These are phyloP conservation scores for Melieria picta DNA, from an alignment of 2,888 invertebrate genomes.

Conservation along the genomic window DNA sequence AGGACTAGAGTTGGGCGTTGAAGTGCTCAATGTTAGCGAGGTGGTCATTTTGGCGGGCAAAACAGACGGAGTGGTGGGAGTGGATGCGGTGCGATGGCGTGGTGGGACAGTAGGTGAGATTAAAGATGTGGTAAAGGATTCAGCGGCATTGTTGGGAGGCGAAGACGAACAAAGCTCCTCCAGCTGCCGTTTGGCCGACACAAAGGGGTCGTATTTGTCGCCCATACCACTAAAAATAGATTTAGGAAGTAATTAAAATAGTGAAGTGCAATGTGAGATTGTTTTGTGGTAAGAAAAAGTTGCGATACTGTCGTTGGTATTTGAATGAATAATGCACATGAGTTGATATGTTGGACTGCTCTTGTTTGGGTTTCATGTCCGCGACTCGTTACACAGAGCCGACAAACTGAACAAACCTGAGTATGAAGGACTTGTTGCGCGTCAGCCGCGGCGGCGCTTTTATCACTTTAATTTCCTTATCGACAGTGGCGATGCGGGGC, in stretches of 20 bases:
- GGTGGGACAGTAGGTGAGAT: constrained; percentile 43
- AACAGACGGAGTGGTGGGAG: constrained; percentile 28
- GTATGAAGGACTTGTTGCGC: constrained; percentile 49
- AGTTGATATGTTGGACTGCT: neutral
- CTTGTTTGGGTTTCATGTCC: neutral
- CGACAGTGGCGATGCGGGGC: constrained; percentile 39
- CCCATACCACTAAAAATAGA: constrained; percentile 51
- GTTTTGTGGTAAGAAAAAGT: neutral
- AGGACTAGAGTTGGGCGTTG: constrained; percentile 45
- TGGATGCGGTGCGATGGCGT: constrained; percentile 28
- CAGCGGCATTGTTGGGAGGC: constrained; percentile 63
- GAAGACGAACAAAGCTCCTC: constrained; percentile 81
- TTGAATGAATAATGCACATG: neutral
- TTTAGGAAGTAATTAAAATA: neutral
- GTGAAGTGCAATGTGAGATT: neutral
- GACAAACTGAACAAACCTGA: constrained; percentile 54
- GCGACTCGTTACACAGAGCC: neutral
- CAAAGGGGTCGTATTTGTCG: constrained; percentile 77
- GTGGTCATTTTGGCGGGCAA: constrained; percentile 49
- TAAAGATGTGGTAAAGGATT: constrained; percentile 52
- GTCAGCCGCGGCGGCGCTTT: constrained; percentile 46
- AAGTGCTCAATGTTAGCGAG: constrained; percentile 51
- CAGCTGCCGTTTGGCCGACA: constrained; percentile 83
- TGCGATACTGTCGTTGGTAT: constrained; percentile 43
- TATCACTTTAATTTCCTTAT: constrained; percentile 48